Base-by-base conservation (phyloP, 2,888 invertebrate genomes). In the Sarcophaga variegata region DNA sequence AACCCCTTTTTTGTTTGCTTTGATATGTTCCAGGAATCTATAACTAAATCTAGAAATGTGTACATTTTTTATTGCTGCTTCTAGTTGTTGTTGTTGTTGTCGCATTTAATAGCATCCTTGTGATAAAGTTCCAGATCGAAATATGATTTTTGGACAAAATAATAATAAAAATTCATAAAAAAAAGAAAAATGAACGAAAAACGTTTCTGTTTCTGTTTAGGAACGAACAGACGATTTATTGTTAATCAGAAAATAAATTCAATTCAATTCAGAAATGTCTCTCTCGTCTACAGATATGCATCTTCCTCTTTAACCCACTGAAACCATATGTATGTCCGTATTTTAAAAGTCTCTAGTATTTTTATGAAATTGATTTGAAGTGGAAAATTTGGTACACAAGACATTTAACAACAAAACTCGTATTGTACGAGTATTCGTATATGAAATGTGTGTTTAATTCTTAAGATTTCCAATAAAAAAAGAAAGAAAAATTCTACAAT, bases 221-320 rank as follows among this genome's bases (percentile, higher is more conserved):
- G 89, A 89, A 87, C 37, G 89, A 89, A 71, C 22, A 89, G 90
- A 90, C 90, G 90, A 89, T 89, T 90, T 91, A 91, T 91, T 90
- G 92, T 90, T 91, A 92, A 91, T 92, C 91, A 92, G 90, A 89
- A 90, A 87, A 78, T 83, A 72, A 79, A 82, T 71, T 71, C 74
- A 76, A 82, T 87, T 71, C 74, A 76, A 82, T 87, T 76, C 59
- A 62, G 71, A 83, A 80, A 66, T 54, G 8, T 66, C 64, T 27
- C 20, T 63, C 63, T 37, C n/a, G 37, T 54, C 17, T 60, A 60
- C 20, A 4, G 20, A 22, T 8, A 45, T 67, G 74, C 17, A 54
- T 54, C 54, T 14, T 2, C 54, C 54, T 72, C 54, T 54, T 2
- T 67, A 54, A 45, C 66, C 72, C 66, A 27, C 70, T 74, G 37